Base-by-base conservation (phyloP, 2,888 invertebrate genomes). In the Hydraecia micacea region DNA sequence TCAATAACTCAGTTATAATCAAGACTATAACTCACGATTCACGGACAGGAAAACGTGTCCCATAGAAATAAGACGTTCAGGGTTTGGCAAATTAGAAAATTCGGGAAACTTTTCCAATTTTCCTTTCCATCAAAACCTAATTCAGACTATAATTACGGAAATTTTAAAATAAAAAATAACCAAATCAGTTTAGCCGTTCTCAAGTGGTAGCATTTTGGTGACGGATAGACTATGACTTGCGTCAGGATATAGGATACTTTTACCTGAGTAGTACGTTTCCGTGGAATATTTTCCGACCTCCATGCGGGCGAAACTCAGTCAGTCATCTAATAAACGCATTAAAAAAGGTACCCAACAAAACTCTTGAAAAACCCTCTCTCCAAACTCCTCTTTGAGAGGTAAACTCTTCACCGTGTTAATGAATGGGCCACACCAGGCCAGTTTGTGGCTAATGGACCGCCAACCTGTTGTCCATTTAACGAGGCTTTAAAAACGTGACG, bases 401-500 rank as follows among this genome's bases (percentile, higher is more conserved):
- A 18, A 46, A n/a, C 46, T 21, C 21, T 39, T 39, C 36, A 62
- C 21, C 62, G 21, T n/a, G 9, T 49, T 62, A 75, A 81, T 68
- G 25, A 79, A 80, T 68, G 46, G 46, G 32, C 32, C 46, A 28
- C 55, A 39, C n/a, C 8, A 49, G 36, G 2, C 65, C 36, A 60
- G 67, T 68, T 46, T 32, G 46, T 58, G n/a, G 58, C 11, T 75
- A 81, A 75, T 65, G 46, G 36, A 55, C 25, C 4, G 0, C 32
- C 75, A 82, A 82, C 76, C 82, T 80, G 82, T 80, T 80, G 76
- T 65, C 49, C 58, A 66, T 32, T 68, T 73, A 74, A 81, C 55
- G 32, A 65, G 49, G 25, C 11, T 73, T 73, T 60, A 46, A 81
- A 79, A 69, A 36, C 68, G 68, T 62, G 52, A 62, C 25, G 6